A percentile compares a stretch with the other conserved stretches of the same genome.
Conservation (phyloP, 2,797 vertebrate species). For the Pseudochromis fuscus region DNA sequence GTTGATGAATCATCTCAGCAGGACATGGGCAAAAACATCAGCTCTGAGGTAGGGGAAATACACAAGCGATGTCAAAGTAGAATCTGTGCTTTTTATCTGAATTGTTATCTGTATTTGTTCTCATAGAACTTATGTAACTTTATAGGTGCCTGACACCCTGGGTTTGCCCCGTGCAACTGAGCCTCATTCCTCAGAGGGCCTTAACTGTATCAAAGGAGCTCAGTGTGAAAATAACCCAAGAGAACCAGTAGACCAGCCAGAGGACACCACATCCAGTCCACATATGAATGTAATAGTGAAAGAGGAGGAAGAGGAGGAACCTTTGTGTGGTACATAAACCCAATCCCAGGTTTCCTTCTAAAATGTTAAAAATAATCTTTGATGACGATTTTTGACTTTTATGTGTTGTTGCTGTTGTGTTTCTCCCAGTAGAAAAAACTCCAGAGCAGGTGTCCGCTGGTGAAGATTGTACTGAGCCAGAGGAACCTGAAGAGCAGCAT, state of each 20-base stretch:
- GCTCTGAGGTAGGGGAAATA: slow-evolving; percentile 56
- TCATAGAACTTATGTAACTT: slow-evolving; percentile 14
- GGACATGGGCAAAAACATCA: slow-evolving; percentile 4
- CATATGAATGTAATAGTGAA: slow-evolving; percentile 78
- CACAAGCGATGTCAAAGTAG: background rate
- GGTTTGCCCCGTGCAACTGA: slow-evolving; percentile 27
- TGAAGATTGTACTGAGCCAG: slow-evolving; percentile 43
- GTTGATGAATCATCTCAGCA: slow-evolving; percentile 41
- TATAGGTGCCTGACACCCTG: slow-evolving; percentile 46
- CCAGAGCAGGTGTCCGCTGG: slow-evolving; percentile 29
- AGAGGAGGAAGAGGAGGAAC: slow-evolving; percentile 79
- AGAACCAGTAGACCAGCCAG: slow-evolving; percentile 27
- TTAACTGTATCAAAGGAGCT: slow-evolving; percentile 37
- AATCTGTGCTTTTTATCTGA: background rate
- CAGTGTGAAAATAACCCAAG: slow-evolving; percentile 19
- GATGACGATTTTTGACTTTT: background rate
- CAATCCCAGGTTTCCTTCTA: background rate
- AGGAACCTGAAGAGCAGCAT: slow-evolving; percentile 39
- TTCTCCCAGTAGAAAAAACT: slow-evolving; percentile 47
- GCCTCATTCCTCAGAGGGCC: slow-evolving; percentile 27
- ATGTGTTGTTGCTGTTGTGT: background rate
- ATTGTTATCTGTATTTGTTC: slow-evolving; percentile 1
- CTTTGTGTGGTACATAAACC: slow-evolving; percentile 70
- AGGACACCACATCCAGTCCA: slow-evolving; percentile 46
- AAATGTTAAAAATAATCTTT: background rate